Base-by-base conservation (phyloP, 2,797 vertebrate species). In the Chaunax sp. region DNA sequence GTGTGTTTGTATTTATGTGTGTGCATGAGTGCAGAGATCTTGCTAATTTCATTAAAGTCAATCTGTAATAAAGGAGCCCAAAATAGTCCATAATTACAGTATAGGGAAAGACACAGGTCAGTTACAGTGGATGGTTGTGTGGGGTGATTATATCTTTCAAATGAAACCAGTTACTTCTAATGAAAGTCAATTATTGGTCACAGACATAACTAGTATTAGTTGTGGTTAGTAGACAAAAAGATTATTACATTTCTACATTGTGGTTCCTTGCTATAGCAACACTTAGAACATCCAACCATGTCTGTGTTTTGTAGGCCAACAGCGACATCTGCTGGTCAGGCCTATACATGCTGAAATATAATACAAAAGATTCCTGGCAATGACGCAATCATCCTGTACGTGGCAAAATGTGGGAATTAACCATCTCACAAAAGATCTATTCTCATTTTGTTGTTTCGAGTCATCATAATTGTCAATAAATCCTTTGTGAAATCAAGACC, bases 251-350 rank as follows among this genome's bases (percentile, higher is more conserved):
- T 28, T 41, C 9, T 59, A 26, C 11, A 30, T 37, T 16, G 9
- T 28, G 16, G 14, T 33, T 57, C 18, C 4, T 54, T 59, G 8
- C 25, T 3, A 47, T 19, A 14, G 47, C 30, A 63, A 58, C 3
- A 1, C 41, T 18, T 9, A 2, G 33, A 16, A 37, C 7, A 3
- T 19, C 13, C 16, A 18, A 10, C 18, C 20, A 2, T 20, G 14
- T 16, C 2, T 60, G 16, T 59, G 5, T 73, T 81, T 64, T 74
- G 16, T 63, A 49, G 53, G 26, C 38, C 52, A 77, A 83, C 46
- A 71, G 41, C 19, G 87, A 75, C 90, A 83, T 81, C 89, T 90
- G 70, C 75, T 90, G 89, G 80, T 64, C 35, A 52, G 2, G 0
- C 33, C 3, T 64, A 30, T 18, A 53, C 22, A 52, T 81, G 38